Percentiles rank a stretch among this genome's conserved stretches.
Conservation (phyloP, 2,888 invertebrate genomes). For the Drosophila bunnanda region DNA sequence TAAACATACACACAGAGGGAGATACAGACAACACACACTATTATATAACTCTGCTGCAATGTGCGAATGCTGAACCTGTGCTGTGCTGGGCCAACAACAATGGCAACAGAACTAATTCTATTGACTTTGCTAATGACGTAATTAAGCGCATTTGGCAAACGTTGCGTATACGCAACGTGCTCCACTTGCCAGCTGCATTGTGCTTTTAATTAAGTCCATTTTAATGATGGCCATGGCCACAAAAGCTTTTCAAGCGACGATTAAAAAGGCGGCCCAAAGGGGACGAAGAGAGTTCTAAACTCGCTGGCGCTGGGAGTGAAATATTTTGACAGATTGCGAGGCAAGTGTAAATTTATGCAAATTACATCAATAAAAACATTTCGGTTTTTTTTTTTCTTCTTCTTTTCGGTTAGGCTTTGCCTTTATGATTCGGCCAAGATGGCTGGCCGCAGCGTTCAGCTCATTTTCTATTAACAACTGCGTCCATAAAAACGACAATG, state of each 20-base stretch:
- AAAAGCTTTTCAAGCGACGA: conserved; percentile 45
- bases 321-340: conserved; percentile 49
- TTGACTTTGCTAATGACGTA: conserved; percentile 83
- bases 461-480: conserved; percentile 82
- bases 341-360: conserved; percentile 81
- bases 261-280: conserved; percentile 11
- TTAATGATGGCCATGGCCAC: conserved; percentile 62
- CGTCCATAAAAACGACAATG: conserved; percentile 73
- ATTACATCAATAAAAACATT: conserved; percentile 82
- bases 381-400: conserved; percentile 63
- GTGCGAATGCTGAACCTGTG: conserved; percentile 14
- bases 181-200: conserved; percentile 43
- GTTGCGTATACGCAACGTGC: conserved; percentile 58
- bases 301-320: conserved; percentile 21
- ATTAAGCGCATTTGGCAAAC: conserved; percentile 74
- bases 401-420: conserved; percentile 30
- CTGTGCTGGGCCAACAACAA: conserved; percentile 46
- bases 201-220: conserved; percentile 72
- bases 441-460: conserved; percentile 67
- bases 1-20: neutral
- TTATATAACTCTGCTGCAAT: conserved; percentile 33
- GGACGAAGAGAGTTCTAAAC: conserved; percentile 22
- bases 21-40: neutral
- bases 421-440: conserved; percentile 75
- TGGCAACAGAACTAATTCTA: conserved; percentile 71